Evolutionary conservation across 2,113 vertebrate species (phyloP), one percentile per base, ranked within the genome.

Genomic region (Osmerus eperlanus): DNA sequence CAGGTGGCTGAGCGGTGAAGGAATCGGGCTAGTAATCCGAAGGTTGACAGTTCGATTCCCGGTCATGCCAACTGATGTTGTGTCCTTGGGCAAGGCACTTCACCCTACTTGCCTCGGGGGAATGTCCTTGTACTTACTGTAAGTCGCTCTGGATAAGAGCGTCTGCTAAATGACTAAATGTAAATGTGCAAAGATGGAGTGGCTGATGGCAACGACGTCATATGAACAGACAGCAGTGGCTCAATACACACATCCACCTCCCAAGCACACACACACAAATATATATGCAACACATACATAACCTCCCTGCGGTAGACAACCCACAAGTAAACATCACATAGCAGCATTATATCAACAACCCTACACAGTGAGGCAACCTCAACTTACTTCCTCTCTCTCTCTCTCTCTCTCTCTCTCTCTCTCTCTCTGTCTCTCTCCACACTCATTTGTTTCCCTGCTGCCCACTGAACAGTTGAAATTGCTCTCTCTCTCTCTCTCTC

Each of bases 231-330:
- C 54, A 56, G 54, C 14, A 56, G 21, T 56, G 12, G 13, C 15
- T 18, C 28, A 53, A 70, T 2, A 71, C 56, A 71, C 71, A 36
- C 55, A 11, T 29, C 3, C 19, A 47, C 65, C 52, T 12, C 52
- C 8, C 52, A 53, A 15, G n/a, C 58, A 69, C 66, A 36, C 14
- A 64, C 23, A 68, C 56, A 70, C 59, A 70, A 36, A 66, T 29
- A 71, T 36, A 32, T 13, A 18, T 6, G 59, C 64, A 41, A 64
- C 6, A 25, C 64, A 65, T 41, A 67, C 65, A 53, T 47, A 67
- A 55, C 28, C 54, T 23, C n/a, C 21, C 67, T 41, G 15, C 23
- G 41, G n/a, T 65, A 63, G 70, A 60, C 51, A 60, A 60, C 28
- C 60, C 6, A 28, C 28, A 18, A 56, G 55, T 0, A 56, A 56